Percentiles rank a stretch among this genome's conserved stretches.
Evolutionary conservation across 2,113 vertebrate genomes (phyloP).

Genomic region (Eurystomus gularis): DNA sequence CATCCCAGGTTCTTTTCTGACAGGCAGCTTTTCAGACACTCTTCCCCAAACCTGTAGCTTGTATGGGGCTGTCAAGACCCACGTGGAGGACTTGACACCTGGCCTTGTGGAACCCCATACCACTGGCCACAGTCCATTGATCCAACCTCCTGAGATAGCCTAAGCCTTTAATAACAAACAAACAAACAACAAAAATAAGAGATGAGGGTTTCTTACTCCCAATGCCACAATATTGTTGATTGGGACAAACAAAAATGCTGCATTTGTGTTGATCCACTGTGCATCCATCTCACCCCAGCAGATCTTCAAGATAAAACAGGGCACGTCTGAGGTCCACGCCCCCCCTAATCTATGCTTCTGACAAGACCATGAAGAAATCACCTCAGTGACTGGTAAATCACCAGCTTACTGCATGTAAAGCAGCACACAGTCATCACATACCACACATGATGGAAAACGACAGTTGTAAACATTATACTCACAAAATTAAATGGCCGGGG

Average conservation of each 20-base stretch:
- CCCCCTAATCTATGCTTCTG: neutral
- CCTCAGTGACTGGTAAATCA: neutral
- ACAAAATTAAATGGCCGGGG: neutral
- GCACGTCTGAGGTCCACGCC: neutral
- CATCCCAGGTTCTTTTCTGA: too few relatives aligned
- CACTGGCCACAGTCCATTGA: too few relatives aligned
- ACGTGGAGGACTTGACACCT: too few relatives aligned
- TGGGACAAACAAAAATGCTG: neutral
- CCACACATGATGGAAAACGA: neutral
- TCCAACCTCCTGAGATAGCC: neutral
- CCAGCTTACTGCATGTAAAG: neutral
- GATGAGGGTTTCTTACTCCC: accelerated
- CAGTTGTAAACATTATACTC: neutral
- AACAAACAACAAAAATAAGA: neutral
- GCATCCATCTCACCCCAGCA: neutral
- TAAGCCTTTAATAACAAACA: neutral
- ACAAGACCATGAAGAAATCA: neutral
- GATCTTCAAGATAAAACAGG: neutral
- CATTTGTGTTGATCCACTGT: neutral
- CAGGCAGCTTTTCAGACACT: too few relatives aligned
- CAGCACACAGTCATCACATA: neutral
- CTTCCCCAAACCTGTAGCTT: too few relatives aligned
- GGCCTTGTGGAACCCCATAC: too few relatives aligned
- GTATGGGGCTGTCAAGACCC: too few relatives aligned
- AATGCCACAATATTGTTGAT: neutral